These are phyloP conservation scores for Amitus sp. DNA, from an alignment of 2,888 invertebrate genomes.

Conservation along the genomic window DNA sequence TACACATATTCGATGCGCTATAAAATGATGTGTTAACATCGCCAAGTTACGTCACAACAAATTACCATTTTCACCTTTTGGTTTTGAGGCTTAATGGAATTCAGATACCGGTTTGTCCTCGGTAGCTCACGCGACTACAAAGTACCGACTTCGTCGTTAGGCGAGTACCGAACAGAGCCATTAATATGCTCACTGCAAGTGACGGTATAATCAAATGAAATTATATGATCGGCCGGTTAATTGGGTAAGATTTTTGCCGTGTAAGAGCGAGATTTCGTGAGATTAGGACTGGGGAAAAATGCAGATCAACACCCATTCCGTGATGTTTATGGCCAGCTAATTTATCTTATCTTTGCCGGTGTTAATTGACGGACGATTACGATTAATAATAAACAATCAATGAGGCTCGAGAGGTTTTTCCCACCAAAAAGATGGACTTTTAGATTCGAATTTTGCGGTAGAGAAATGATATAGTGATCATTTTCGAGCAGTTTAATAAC, in stretches of 20 bases:
- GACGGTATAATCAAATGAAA: constrained; percentile 33
- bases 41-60: constrained; percentile 17
- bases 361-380: no score
- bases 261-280: not conserved
- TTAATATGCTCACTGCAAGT: constrained; percentile 36
- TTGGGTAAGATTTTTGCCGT: not conserved
- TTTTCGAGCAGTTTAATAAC: no score
- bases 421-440: no score
- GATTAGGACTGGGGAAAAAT: not conserved
- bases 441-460: no score
- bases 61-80: constrained; percentile 28
- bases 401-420: no score
- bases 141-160: constrained; percentile 23
- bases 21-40: not conserved
- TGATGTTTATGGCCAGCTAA: no score
- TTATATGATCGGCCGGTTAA: constrained; percentile 28
- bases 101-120: constrained; percentile 36
- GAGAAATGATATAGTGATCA: no score
- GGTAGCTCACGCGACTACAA: constrained; percentile 38
- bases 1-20: not conserved
- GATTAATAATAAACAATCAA: no score
- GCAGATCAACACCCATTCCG: not conserved
- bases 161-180: constrained; percentile 22
- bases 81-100: constrained; percentile 30
- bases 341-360: no score